Base-by-base conservation (phyloP, 2,797 vertebrate genomes). In the Perodicticus potto region DNA sequence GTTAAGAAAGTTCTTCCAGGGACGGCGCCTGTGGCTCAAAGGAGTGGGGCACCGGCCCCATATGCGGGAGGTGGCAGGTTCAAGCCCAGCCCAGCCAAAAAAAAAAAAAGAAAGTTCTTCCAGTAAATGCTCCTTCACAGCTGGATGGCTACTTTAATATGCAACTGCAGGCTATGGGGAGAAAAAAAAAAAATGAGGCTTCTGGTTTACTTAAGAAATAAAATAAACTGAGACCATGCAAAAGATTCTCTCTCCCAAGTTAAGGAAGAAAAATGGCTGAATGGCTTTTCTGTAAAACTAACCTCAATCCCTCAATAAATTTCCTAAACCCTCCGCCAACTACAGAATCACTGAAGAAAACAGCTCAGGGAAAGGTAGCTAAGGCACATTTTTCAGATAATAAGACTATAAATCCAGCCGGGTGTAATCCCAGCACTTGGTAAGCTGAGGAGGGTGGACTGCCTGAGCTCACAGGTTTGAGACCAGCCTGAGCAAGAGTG, bases 81-180 rank as follows among this genome's bases (percentile, higher is more conserved):
- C 40, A 7, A 43, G 7, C 7, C 40, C 40, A 43, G 40, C 40
- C 40, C 40, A 43, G 40, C 9, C 43, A 43, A 6, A 43, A 43
- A 6, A 43, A 43, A 43, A 6, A 43, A 43, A 43, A 43, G 9
- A 43, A 67, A 67, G 84, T 78, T 72, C 84, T 96, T 97, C 94
- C 95, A 94, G 93, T 96, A 97, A 97, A 87, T 57, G 80, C 34
- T 82, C 67, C 80, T 96, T 93, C 95, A 89, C 91, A 97, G 95
- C 86, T 87, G 76, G 93, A 96, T 74, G 86, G 84, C 76, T 96
- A 80, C 53, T 96, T 87, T 97, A 96, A 95, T 86, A 95, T 85
- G 86, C 63, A 96, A 96, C 2, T 95, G 93, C 88, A 23, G 86
- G 83, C 77, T 92, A 95, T 37, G 14, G 57, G 25, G 49, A 49